phyloP scores from a whole-genome alignment of 2,113 vertebrate genomes.

The Onychostruthus taczanowskii region DNA sequence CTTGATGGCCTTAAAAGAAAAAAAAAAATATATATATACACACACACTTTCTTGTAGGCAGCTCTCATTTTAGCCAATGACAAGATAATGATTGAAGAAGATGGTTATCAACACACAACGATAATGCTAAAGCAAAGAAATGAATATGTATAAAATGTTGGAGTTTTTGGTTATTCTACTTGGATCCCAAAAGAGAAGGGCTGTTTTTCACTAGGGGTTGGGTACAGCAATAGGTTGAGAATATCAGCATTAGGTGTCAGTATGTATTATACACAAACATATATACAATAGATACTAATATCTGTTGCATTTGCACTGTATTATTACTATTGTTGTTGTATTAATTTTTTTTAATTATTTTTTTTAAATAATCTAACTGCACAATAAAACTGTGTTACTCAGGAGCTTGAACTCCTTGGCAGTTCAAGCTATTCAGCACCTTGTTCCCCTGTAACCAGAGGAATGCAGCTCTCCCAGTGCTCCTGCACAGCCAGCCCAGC shows the following conservation, averaged over 20 bases:
- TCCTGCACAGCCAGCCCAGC: neutral
- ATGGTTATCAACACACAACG: neutral
- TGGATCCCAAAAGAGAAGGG: neutral
- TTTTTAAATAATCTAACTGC: neutral
- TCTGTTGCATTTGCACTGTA: neutral
- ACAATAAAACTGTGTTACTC: neutral
- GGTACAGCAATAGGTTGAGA: neutral
- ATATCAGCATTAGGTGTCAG: neutral
- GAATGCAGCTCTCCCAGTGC: neutral
- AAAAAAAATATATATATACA: neutral
- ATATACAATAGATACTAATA: neutral
- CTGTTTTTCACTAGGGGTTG: neutral
- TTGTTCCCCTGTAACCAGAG: accelerated
- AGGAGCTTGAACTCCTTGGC: neutral
- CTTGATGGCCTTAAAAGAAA: conserved; percentile 17
- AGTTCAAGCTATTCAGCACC: neutral
- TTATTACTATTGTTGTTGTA: neutral
- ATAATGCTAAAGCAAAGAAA: neutral
- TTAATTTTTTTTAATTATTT: neutral
- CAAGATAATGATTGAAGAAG: neutral
- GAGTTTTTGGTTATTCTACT: neutral
- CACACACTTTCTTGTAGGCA: neutral
- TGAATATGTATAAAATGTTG: neutral
- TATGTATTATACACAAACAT: neutral
- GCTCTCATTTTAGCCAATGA: neutral